Evolutionary conservation across 1,140 invertebrate species (phyloP).

Genomic region (Drosophila rhopaloa): DNA sequence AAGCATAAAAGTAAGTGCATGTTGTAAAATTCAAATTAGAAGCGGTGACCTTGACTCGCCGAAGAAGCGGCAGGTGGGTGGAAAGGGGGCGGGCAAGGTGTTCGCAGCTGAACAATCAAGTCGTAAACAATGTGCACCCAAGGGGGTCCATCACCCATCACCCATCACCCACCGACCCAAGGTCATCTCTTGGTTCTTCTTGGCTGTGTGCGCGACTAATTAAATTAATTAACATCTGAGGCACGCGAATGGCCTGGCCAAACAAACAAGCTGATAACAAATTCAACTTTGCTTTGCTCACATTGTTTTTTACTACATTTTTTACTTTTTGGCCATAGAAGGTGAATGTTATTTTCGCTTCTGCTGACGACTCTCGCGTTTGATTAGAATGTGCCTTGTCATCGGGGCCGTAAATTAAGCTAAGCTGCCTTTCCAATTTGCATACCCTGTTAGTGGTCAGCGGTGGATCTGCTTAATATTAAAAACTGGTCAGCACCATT

Average conservation of each 20-base stretch:
- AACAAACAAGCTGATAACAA: constrained; percentile 72
- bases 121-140: constrained; percentile 79
- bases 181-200: constrained; percentile 42
- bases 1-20: constrained; percentile 57
- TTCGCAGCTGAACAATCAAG: constrained; percentile 69
- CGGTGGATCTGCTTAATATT: constrained; percentile 21
- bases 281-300: constrained; percentile 39
- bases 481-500: constrained; percentile 1
- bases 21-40: constrained; percentile 79
- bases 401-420: constrained; percentile 59
- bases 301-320: constrained; percentile 24
- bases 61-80: constrained; percentile 40
- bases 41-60: constrained; percentile 70
- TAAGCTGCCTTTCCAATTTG: constrained; percentile 65
- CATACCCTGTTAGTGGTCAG: constrained; percentile 48
- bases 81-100: constrained; percentile 17
- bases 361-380: constrained; percentile 45
- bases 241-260: constrained; percentile 69
- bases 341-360: constrained; percentile 53
- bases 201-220: constrained; percentile 56
- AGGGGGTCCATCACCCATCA: constrained; percentile 43
- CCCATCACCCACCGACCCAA: constrained; percentile 40
- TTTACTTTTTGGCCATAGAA: constrained; percentile 42
- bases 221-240: constrained; percentile 75
- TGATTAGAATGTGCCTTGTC: constrained; percentile 75